Percentiles rank a stretch among this genome's conserved stretches.
Conservation (phyloP, 2,113 vertebrate species). For the Struthidea cinerea region DNA sequence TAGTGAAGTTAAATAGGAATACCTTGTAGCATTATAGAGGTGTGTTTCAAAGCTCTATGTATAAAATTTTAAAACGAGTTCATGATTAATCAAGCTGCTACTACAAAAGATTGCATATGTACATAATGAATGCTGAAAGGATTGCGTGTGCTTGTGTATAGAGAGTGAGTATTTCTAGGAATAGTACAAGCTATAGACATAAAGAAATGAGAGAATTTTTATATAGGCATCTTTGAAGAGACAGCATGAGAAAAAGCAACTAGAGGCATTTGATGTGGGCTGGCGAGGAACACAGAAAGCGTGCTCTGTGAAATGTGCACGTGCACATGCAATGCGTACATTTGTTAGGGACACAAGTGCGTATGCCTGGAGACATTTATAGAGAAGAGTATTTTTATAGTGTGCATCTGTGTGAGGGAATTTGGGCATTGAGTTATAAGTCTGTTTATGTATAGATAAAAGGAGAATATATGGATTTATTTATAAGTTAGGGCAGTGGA, state of each 20-base stretch:
- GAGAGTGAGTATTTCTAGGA: neutral
- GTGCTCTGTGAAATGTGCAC: neutral
- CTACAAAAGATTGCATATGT: neutral
- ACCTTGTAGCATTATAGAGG: neutral
- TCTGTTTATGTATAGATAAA: neutral
- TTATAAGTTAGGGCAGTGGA: neutral
- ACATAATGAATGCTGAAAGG: neutral
- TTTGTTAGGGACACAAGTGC: neutral
- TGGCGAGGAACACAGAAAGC: neutral
- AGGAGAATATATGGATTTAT: neutral
- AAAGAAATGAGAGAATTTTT: slow-evolving; percentile 1
- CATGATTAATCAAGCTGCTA: neutral
- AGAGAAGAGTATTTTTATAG: neutral
- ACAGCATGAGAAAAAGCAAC: neutral
- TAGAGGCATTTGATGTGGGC: neutral
- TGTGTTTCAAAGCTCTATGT: neutral
- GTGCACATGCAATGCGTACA: neutral
- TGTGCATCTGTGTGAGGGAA: neutral
- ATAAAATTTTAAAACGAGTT: neutral
- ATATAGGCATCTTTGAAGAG: slow-evolving; percentile 5
- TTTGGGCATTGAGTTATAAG: neutral
- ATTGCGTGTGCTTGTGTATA: neutral
- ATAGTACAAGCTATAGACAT: neutral
- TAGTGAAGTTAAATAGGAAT: neutral
- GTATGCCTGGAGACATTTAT: neutral